Evolutionary conservation across 1,140 invertebrate genomes (phyloP).

Genomic region (Formica selysi): DNA sequence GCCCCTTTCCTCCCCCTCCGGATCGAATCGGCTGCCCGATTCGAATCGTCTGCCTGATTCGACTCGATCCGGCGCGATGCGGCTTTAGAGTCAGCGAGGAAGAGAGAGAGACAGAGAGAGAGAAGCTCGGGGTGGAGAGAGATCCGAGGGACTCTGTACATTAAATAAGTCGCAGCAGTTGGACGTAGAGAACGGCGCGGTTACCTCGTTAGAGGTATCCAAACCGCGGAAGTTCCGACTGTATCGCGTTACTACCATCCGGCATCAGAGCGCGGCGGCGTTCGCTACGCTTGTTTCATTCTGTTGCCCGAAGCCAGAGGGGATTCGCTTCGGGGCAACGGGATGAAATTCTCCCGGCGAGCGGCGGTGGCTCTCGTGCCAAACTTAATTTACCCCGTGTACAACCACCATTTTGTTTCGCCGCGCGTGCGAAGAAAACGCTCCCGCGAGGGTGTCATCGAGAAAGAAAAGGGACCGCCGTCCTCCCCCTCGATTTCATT

Average conservation of each 20-base stretch:
- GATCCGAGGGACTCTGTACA: slow-evolving; percentile 1
- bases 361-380: slow-evolving; percentile 27
- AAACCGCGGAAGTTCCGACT: slow-evolving; percentile 36
- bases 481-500: slow-evolving; percentile 7
- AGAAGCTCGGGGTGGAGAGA: slow-evolving; percentile 14
- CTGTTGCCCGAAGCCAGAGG: not conserved
- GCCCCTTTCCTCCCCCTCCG: not conserved
- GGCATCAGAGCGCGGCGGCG: not conserved
- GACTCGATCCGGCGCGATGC: slow-evolving; percentile 42
- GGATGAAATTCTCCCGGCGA: slow-evolving; percentile 57
- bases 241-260: slow-evolving; percentile 48
- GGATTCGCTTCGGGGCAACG: slow-evolving; percentile 19
- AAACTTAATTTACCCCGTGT: slow-evolving; percentile 53
- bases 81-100: slow-evolving; percentile 17
- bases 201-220: slow-evolving; percentile 50
- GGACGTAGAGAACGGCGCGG: slow-evolving; percentile 18
- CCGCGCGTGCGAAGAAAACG: not conserved
- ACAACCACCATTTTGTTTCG: slow-evolving; percentile 50
- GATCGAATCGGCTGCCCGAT: slow-evolving; percentile 42
- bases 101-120: slow-evolving; percentile 2
- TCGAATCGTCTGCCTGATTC: slow-evolving; percentile 46
- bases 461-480: not conserved
- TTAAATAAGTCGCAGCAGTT: slow-evolving; percentile 53
- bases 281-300: slow-evolving; percentile 36
- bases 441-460: slow-evolving; percentile 23